Evolutionary conservation across 2,888 invertebrate species (phyloP), one percentile per base, ranked within the genome.

Genomic region (Hyles lineata): DNA sequence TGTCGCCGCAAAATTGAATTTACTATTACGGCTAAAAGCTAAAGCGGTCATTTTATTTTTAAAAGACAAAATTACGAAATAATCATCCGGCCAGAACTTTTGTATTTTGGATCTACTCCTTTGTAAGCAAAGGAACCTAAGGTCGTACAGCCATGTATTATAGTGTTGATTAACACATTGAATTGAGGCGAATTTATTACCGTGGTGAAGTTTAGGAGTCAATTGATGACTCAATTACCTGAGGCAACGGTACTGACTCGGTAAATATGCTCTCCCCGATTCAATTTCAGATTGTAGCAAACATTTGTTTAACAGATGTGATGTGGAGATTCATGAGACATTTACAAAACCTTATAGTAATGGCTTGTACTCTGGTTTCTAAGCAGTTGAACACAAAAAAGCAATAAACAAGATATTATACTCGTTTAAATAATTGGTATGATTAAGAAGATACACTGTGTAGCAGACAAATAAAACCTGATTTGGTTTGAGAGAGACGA

Each of bases 1-100:
- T 55, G 62, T 62, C 55, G 25, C 70, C 23, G 62, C 70, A 70
- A 73, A 71, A 73, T 73, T 70, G 62, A 73, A 61, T 73, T 70
- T 73, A 32, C 25, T 62, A 58, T 70, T 70, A 52, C 55, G 25
- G 32, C 52, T 43, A 35, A 60, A 62, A 70, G 61, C 70, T 62
- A 61, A 62, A 73, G 62, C 73, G 61, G 70, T 70, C 60, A 52
- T 62, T 55, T 62, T 35, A 73, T 58, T 62, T 70, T 58, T 70
- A 52, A 61, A 61, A 70, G 52, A 62, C 62, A 70, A 72, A 70
- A 72, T 72, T 70, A 62, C 61, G 9, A 23, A 70, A 72, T 72
- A 73, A 71, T 70, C 61, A 70, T 62, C 70, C 23, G 32, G 29
- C 17, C 50, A 23, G 17, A 6, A 23, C 21, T 17, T 23, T 50